Conservation (phyloP, 2,888 invertebrate species). For the Drosophila neoperkinsi region DNA sequence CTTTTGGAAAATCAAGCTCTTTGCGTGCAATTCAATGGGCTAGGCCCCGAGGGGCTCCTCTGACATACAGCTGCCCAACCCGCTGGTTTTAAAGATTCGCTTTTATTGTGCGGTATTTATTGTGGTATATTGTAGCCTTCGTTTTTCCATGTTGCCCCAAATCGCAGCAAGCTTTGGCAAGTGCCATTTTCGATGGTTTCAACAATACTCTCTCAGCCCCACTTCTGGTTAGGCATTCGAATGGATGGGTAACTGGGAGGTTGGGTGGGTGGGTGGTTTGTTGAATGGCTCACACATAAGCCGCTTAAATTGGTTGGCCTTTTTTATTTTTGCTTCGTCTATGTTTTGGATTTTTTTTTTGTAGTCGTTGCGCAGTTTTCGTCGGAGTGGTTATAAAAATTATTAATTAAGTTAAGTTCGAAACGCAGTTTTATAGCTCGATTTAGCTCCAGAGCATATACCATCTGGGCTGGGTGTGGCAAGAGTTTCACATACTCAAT, state of each 20-base stretch:
- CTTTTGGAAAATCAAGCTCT: conserved; percentile 62
- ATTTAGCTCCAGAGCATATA: background rate
- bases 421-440: conserved; percentile 57
- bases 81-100: conserved; percentile 51
- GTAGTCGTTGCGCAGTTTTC: conserved; percentile 28
- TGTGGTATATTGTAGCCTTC: conserved; percentile 48
- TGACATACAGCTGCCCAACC: conserved; percentile 2
- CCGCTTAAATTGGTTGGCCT: conserved; percentile 67
- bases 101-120: conserved; percentile 74
- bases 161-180: conserved; percentile 45
- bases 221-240: conserved; percentile 14
- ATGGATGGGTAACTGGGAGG: background rate
- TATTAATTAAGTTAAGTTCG: conserved; percentile 70
- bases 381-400: conserved; percentile 52
- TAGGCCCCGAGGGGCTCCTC: conserved; percentile 13
- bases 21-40: conserved; percentile 37
- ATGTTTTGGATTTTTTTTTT: conserved; percentile 8
- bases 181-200: conserved; percentile 37
- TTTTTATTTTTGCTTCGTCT: conserved; percentile 35
- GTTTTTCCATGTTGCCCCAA: conserved; percentile 27
- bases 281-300: conserved; percentile 44
- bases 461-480: conserved; percentile 13
- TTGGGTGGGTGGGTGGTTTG: background rate
- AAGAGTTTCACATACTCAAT: background rate
- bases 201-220: conserved; percentile 17